These are phyloP conservation scores for Oreocharis arfaki DNA, from an alignment of 2,113 vertebrate genomes.

Conservation along the genomic window DNA sequence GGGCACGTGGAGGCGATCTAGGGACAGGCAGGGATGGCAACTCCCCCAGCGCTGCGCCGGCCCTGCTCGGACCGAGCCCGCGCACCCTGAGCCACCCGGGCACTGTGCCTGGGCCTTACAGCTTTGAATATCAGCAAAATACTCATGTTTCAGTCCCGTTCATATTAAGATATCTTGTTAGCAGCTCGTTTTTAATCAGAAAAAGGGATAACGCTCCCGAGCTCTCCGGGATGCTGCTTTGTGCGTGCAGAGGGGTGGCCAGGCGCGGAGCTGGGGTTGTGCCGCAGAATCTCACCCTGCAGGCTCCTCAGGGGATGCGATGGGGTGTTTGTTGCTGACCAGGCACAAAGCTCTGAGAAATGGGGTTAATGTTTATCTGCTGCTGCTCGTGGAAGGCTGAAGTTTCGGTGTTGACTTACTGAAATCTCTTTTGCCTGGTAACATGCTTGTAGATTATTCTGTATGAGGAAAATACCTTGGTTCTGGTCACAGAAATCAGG, in stretches of 20 bases:
- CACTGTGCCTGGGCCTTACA: accelerated
- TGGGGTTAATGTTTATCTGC: not conserved
- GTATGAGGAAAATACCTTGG: accelerated
- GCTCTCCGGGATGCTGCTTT: accelerated
- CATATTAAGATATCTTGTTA: accelerated
- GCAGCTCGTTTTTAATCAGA: accelerated
- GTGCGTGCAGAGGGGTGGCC: accelerated
- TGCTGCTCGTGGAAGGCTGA: accelerated
- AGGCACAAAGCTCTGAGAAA: not conserved
- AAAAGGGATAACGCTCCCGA: accelerated
- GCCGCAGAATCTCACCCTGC: accelerated
- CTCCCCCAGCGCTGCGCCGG: too few relatives aligned
- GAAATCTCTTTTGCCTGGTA: not conserved
- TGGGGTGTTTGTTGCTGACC: not conserved
- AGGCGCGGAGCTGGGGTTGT: accelerated
- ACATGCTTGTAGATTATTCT: accelerated
- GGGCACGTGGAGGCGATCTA: accelerated
- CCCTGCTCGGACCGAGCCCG: not conserved
- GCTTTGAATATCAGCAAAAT: accelerated
- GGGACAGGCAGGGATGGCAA: accelerated
- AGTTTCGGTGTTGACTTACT: not conserved
- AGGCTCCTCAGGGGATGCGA: accelerated
- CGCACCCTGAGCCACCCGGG: accelerated
- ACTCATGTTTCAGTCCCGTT: accelerated
- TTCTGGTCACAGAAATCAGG: not conserved